A percentile compares a stretch with the other conserved stretches of the same genome.
Conservation (phyloP, 2,888 invertebrate species). For the Ariolimax columbianus region DNA sequence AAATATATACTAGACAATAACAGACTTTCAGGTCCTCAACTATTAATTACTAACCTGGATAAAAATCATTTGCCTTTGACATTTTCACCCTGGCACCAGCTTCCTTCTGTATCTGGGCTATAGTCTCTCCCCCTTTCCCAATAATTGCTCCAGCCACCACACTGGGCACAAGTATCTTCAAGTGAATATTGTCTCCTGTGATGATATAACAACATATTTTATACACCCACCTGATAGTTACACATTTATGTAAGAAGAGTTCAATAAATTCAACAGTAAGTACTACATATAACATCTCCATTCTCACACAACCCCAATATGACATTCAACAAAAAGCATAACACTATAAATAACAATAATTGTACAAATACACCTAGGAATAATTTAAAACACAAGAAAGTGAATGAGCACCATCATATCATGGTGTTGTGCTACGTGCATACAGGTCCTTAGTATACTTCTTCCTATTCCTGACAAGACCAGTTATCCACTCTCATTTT, state of each 20-base stretch:
- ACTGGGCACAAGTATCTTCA: conserved; percentile 96
- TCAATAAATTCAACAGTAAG: background rate
- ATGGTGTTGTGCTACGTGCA: no score
- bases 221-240: background rate
- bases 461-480: no score
- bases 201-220: background rate
- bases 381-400: no score
- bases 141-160: conserved; percentile 97
- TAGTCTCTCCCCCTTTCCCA: conserved; percentile 99
- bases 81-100: conserved; percentile 98
- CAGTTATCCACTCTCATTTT: no score
- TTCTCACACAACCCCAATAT: no score
- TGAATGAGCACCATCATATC: no score
- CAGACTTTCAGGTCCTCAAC: no score
- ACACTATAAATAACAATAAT: no score
- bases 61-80: conserved; percentile 99
- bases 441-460: no score
- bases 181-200: conserved; percentile 83
- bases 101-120: conserved; percentile 98
- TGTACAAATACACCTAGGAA: no score
- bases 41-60: conserved; percentile 87
- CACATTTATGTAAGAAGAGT: background rate
- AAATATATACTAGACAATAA: no score
- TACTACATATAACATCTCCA: background rate
- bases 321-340: no score